Conservation (phyloP, 2,113 vertebrate species). For the Sigmodon hispidus region DNA sequence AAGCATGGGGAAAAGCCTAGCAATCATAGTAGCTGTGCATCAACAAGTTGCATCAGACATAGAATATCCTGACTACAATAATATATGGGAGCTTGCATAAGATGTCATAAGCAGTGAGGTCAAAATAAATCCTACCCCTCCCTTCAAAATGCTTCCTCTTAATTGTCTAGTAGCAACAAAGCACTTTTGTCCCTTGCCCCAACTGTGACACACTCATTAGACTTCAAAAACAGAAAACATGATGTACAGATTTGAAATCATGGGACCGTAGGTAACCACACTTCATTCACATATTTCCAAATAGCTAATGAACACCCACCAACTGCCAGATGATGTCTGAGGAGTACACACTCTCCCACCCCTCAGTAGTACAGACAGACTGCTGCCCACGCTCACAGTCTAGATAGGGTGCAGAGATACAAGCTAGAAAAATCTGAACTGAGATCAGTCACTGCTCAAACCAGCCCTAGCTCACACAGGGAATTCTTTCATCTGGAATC, state of each 20-base stretch:
- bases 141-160: not conserved
- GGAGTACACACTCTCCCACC: not conserved
- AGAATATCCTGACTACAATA: rapidly evolving
- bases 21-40: not conserved
- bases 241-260: not conserved
- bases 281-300: not conserved
- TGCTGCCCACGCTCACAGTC: rapidly evolving
- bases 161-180: not conserved
- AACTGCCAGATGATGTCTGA: not conserved
- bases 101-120: not conserved
- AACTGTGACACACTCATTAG: not conserved
- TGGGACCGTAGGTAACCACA: not conserved
- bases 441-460: not conserved
- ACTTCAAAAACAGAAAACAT: not conserved
- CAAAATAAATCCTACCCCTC: not conserved
- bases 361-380: not conserved
- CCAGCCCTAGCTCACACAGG: not conserved
- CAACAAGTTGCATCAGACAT: not conserved
- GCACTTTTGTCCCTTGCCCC: not conserved
- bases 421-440: not conserved
- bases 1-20: not conserved
- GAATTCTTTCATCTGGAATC: conserved; percentile 33
- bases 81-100: not conserved
- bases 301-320: conserved; percentile 21
- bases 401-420: not conserved